These are phyloP conservation scores for Macrotus californicus DNA, from an alignment of 2,113 vertebrate genomes.

Conservation along the genomic window DNA sequence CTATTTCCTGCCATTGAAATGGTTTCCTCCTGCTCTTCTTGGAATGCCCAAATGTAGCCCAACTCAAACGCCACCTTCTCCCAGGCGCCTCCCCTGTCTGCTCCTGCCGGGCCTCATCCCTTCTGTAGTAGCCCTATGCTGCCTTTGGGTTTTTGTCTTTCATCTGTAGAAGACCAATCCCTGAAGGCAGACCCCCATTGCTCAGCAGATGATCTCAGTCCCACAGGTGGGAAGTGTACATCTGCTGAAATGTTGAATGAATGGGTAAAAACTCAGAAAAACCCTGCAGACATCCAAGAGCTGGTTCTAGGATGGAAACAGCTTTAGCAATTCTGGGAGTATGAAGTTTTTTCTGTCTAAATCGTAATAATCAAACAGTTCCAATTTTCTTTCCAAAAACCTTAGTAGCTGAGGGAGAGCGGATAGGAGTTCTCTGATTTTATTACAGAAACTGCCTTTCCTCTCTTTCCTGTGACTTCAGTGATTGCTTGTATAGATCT, in stretches of 20 bases:
- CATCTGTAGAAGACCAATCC: not conserved
- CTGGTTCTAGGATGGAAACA: not conserved
- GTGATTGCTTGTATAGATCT: not conserved
- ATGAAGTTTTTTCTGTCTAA: not conserved
- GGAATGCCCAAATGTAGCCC: not conserved
- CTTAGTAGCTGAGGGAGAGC: not conserved
- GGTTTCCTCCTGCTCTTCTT: not conserved
- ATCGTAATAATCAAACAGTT: not conserved
- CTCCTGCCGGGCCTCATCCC: not conserved
- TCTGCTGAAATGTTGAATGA: not conserved
- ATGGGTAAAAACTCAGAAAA: not conserved
- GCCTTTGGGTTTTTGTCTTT: not conserved
- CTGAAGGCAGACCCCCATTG: not conserved
- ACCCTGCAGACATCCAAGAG: not conserved
- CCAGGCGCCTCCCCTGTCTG: not conserved
- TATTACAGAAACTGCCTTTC: not conserved
- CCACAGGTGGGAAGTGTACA: not conserved
- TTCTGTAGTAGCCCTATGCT: not conserved
- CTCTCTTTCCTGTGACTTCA: not conserved
- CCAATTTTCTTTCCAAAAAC: not conserved
- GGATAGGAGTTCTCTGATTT: not conserved
- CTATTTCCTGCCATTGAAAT: conserved; percentile 45
- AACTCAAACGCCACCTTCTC: not conserved
- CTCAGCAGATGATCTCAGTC: not conserved
- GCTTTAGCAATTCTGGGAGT: not conserved